These are phyloP conservation scores for Drosophila aldrichi DNA, from an alignment of 2,888 invertebrate species.

Conservation along the genomic window DNA sequence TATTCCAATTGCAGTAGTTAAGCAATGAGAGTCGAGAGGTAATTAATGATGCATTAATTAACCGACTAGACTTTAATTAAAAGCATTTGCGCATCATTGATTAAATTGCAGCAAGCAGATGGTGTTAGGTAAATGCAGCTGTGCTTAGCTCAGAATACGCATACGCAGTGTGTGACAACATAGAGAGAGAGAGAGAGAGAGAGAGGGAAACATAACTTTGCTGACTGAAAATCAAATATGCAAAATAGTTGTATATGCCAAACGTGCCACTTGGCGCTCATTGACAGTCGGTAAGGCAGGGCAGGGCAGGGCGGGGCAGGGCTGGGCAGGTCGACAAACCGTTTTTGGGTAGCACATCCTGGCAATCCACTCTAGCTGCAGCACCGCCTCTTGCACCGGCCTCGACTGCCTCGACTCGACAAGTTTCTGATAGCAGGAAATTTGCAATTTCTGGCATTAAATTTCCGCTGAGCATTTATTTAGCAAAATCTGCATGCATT, in stretches of 20 bases:
- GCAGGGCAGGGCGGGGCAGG: not conserved
- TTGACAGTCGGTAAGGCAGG: not conserved
- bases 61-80: not conserved
- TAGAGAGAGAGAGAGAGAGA: not conserved
- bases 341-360: constrained; percentile 25
- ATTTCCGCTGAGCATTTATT: constrained; percentile 64
- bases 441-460: constrained; percentile 77
- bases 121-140: not conserved
- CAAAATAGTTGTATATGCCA: constrained; percentile 40
- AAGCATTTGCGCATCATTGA: constrained; percentile 17
- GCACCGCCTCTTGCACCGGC: not conserved
- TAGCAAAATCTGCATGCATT: constrained; percentile 33
- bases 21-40: not conserved
- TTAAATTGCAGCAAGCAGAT: not conserved
- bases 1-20: too few species aligned
- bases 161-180: constrained; percentile 26
- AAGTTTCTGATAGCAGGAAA: constrained; percentile 73
- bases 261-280: constrained; percentile 14
- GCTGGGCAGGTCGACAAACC: constrained; percentile 13
- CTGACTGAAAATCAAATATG: constrained; percentile 66
- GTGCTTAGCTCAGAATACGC: constrained; percentile 15
- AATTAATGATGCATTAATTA: not conserved
- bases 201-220: constrained; percentile 28
- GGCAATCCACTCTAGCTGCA: constrained; percentile 1
- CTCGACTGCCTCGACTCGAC: constrained; percentile 11